Percentiles rank a stretch among this genome's conserved stretches.
Conservation (phyloP, 2,113 vertebrate species). For the Entelurus aequoreus region DNA sequence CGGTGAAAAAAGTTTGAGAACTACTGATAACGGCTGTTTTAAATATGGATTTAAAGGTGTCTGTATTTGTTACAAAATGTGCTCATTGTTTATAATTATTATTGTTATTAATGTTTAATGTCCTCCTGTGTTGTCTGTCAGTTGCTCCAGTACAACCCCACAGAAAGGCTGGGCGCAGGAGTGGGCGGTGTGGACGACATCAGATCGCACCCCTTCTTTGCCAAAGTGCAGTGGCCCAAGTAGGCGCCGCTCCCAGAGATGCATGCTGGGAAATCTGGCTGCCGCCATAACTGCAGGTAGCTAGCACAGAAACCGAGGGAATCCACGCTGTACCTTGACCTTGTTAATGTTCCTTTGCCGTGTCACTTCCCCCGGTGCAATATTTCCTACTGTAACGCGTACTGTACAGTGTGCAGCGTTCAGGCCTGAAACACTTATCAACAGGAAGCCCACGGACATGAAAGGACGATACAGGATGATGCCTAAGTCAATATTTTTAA, state of each 20-base stretch:
- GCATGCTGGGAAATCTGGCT: conserved; percentile 19
- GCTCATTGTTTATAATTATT: no score
- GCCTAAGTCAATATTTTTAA: neutral
- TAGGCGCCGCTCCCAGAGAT: conserved; percentile 28
- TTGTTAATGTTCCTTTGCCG: conserved; percentile 6
- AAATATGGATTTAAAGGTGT: no score
- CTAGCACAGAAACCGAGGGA: conserved; percentile 1
- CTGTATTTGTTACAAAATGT: no score
- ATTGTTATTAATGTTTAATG: neutral
- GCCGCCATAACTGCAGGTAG: neutral
- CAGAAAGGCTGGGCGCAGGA: conserved; percentile 89
- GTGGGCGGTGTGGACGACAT: conserved; percentile 92
- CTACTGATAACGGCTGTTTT: no score
- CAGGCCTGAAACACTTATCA: neutral
- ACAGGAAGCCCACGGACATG: conserved; percentile 14
- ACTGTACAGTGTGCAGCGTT: neutral
- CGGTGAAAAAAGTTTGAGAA: no score
- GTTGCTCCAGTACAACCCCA: conserved; percentile 94
- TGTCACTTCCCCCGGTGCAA: conserved; percentile 28
- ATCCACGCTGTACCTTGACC: conserved; percentile 19
- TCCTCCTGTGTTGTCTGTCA: conserved; percentile 54
- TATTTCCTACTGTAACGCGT: conserved; percentile 23
- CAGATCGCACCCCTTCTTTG: conserved; percentile 95
- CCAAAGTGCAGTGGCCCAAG: conserved; percentile 80
- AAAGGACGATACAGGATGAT: conserved; percentile 5